A percentile compares a stretch with the other conserved stretches of the same genome.
Conservation (phyloP, 2,888 invertebrate species). For the Tromatobia lineatoria region DNA sequence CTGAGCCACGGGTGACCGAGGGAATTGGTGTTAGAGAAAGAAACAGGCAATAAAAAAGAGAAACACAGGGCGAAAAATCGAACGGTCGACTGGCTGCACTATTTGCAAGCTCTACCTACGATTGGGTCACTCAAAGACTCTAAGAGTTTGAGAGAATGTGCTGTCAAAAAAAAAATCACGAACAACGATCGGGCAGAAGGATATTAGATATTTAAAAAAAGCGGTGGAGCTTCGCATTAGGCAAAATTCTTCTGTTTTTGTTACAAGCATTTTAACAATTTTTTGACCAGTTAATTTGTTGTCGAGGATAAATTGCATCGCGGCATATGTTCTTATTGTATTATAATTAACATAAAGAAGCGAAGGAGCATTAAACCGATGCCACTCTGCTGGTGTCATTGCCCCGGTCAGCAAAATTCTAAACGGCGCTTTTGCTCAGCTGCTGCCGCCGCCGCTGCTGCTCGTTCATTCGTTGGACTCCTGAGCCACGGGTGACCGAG, state of each 20-base stretch:
- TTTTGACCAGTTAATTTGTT: too few relatives aligned
- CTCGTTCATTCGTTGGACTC: not conserved
- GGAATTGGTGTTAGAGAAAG: constrained; percentile 10
- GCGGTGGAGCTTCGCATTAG: too few relatives aligned
- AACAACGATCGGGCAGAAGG: too few relatives aligned
- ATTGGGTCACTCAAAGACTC: not conserved
- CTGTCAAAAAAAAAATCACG: too few relatives aligned
- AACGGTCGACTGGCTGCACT: not conserved
- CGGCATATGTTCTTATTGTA: too few relatives aligned
- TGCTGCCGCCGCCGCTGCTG: constrained; percentile 22
- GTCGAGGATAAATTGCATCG: too few relatives aligned
- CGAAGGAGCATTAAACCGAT: constrained; percentile 23
- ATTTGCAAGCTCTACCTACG: too few relatives aligned
- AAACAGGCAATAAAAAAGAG: not conserved
- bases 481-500: constrained; percentile 15
- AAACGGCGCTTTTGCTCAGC: constrained; percentile 40
- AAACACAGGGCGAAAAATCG: not conserved
- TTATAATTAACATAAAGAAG: not conserved
- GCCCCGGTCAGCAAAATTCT: constrained; percentile 55
- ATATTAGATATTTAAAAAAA: too few relatives aligned
- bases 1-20: constrained; percentile 15
- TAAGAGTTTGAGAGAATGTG: too few relatives aligned
- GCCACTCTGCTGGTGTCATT: constrained; percentile 50
- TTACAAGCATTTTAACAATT: too few relatives aligned
- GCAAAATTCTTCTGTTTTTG: too few relatives aligned